Percentiles rank a stretch among this genome's conserved stretches.
Evolutionary conservation across 2,797 vertebrate species (phyloP).

Genomic region (Chloroceryle inda): DNA sequence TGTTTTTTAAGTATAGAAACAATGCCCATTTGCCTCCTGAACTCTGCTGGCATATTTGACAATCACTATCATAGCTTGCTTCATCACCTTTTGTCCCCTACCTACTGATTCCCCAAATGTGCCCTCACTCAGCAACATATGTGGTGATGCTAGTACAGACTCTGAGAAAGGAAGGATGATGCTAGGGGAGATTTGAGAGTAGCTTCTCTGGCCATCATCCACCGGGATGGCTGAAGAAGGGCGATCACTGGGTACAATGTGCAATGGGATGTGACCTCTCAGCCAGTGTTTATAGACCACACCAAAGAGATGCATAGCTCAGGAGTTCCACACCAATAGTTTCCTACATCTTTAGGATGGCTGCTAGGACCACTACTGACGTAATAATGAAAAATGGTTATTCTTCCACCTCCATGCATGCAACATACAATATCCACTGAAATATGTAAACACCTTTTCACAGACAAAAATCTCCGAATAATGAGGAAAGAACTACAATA

Average conservation of each 20-base stretch:
- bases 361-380: neutral
- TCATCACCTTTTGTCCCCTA: neutral
- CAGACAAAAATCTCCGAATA: neutral
- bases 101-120: neutral
- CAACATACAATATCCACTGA: neutral
- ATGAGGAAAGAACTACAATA: neutral
- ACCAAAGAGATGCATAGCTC: neutral
- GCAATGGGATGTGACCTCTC: neutral
- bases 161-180: neutral
- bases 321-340: neutral
- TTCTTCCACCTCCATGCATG: neutral
- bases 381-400: neutral
- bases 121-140: accelerated
- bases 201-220: neutral
- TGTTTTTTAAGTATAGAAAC: neutral
- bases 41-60: neutral
- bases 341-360: neutral
- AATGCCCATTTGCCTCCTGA: neutral
- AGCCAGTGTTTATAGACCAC: accelerated
- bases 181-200: neutral
- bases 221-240: neutral
- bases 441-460: neutral
- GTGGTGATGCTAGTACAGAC: neutral
- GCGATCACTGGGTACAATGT: neutral
- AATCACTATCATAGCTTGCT: accelerated